Evolutionary conservation across 2,113 vertebrate species (phyloP).

Genomic region (Brevimyrus niger): DNA sequence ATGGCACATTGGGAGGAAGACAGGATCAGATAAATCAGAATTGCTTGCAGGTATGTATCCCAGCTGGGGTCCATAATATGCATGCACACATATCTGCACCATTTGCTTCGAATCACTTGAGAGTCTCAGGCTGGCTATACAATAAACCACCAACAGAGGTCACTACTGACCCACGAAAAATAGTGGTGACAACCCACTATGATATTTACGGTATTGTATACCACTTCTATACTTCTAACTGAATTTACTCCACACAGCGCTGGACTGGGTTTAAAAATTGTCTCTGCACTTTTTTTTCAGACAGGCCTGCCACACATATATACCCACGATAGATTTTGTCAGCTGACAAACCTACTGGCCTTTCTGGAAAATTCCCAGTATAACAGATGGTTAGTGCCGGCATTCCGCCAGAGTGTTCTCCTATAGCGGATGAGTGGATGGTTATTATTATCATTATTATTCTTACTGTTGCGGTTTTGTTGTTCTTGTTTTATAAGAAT

Average conservation of each 20-base stretch:
- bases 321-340: background rate
- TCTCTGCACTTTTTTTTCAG: background rate
- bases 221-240: background rate
- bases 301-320: background rate
- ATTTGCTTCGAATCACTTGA: background rate
- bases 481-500: background rate
- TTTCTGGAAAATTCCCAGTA: background rate
- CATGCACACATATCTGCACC: background rate
- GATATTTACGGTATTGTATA: background rate
- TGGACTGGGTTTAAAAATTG: background rate
- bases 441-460: background rate
- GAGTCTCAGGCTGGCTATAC: background rate
- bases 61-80: background rate
- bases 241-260: background rate
- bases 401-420: background rate
- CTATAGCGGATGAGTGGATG: background rate
- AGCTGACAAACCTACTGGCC: background rate
- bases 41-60: background rate
- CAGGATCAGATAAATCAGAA: background rate
- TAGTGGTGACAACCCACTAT: background rate
- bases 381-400: background rate
- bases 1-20: background rate
- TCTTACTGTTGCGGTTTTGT: background rate
- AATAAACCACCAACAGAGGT: background rate
- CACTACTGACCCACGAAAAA: background rate